Conservation (phyloP, 2,113 vertebrate genomes). For the Trematomus loennbergii region DNA sequence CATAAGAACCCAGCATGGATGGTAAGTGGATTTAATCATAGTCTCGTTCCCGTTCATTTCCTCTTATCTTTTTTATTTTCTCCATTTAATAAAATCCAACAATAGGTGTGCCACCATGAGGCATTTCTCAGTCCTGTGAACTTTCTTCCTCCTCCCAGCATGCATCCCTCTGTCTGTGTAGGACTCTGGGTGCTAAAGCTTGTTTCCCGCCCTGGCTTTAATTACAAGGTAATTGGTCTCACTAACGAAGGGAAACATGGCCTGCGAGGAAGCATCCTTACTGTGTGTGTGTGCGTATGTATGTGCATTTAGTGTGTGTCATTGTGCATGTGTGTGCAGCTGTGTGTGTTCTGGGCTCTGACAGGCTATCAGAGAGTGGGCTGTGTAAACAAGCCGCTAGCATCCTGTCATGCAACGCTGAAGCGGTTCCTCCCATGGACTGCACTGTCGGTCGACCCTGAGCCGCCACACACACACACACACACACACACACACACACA, state of each 20-base stretch:
- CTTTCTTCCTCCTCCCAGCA: neutral
- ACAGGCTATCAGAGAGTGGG: slow-evolving; percentile 43
- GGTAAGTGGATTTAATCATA: slow-evolving; percentile 37
- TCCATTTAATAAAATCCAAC: slow-evolving; percentile 43
- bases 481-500: neutral
- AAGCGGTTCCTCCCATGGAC: slow-evolving; percentile 28
- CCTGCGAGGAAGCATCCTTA: slow-evolving; percentile 3
- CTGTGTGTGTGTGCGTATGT: neutral
- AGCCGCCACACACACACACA: neutral
- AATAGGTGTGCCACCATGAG: slow-evolving; percentile 17
- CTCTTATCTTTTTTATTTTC: slow-evolving; percentile 25
- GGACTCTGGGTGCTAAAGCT: slow-evolving; percentile 47
- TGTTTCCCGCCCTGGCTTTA: slow-evolving; percentile 65
- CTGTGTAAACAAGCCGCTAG: slow-evolving; percentile 54
- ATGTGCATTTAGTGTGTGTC: slow-evolving; percentile 9
- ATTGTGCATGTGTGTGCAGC: slow-evolving; percentile 9
- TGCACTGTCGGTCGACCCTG: neutral
- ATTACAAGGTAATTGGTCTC: slow-evolving; percentile 75
- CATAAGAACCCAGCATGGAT: neutral
- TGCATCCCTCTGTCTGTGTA: slow-evolving; percentile 19
- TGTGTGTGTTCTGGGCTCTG: slow-evolving; percentile 47
- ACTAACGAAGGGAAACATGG: slow-evolving; percentile 59
- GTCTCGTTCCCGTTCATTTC: slow-evolving; percentile 32
- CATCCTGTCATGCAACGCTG: slow-evolving; percentile 61
- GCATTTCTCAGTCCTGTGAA: slow-evolving; percentile 2